Conservation (phyloP, 2,888 invertebrate genomes). For the Ophion costatus region DNA sequence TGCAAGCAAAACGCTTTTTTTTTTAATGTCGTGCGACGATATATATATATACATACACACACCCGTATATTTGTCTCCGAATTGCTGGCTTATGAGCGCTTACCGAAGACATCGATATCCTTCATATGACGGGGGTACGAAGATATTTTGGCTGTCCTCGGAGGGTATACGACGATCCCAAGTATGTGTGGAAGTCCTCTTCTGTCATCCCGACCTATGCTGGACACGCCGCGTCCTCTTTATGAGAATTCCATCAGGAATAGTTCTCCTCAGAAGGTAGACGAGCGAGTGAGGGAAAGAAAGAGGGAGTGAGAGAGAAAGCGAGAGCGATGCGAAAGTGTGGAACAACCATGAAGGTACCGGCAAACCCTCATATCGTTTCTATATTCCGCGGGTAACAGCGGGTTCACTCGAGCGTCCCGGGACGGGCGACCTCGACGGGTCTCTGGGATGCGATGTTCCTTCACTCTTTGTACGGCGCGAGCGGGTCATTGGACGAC, state of each 20-base stretch:
- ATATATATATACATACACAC: background rate
- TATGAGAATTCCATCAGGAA: constrained; percentile 76
- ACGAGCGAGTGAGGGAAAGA: background rate
- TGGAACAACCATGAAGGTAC: constrained; percentile 21
- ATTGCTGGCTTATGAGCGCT: constrained; percentile 26
- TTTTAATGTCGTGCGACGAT: too few relatives aligned
- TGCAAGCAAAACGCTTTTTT: too few relatives aligned
- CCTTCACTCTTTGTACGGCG: constrained; percentile 54
- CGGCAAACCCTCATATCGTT: constrained; percentile 58
- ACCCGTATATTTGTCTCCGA: background rate
- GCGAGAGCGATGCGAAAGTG: background rate
- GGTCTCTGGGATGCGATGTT: constrained; percentile 53
- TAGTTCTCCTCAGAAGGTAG: background rate
- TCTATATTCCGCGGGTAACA: constrained; percentile 43
- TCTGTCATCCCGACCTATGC: constrained; percentile 37
- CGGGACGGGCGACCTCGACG: constrained; percentile 59
- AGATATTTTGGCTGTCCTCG: background rate
- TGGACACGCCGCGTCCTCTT: constrained; percentile 59
- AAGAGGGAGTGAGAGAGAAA: background rate
- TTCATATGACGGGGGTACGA: background rate
- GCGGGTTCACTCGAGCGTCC: constrained; percentile 57
- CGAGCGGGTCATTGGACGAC: constrained; percentile 59
- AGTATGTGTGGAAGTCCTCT: constrained; percentile 39
- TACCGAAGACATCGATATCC: constrained; percentile 6
- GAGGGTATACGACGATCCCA: constrained; percentile 14